A percentile compares a stretch with the other conserved stretches of the same genome.
Conservation (phyloP, 2,113 vertebrate species). For the Datnioides undecimradiatus region DNA sequence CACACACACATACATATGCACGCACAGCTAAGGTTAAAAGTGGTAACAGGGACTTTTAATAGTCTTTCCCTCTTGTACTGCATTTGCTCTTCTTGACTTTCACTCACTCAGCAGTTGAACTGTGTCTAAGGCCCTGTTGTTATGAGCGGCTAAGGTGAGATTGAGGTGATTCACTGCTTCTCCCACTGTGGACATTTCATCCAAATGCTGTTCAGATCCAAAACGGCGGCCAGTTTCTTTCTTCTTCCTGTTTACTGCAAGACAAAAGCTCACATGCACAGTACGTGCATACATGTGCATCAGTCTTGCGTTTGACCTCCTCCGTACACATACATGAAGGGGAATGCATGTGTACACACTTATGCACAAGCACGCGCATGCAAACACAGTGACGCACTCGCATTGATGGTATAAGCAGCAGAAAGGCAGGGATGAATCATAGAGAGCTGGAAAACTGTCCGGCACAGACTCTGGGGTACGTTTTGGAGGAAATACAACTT, state of each 20-base stretch:
- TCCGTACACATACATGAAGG: background rate
- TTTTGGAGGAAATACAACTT: constrained; percentile 37
- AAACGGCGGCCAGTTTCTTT: background rate
- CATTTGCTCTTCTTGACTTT: constrained; percentile 12
- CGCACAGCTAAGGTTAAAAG: background rate
- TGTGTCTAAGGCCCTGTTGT: background rate
- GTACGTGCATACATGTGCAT: constrained; percentile 1
- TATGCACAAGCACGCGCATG: background rate
- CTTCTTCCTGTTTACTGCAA: constrained; percentile 1
- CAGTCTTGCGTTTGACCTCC: background rate
- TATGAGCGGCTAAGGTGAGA: background rate
- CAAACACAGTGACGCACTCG: background rate
- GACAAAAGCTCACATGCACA: background rate
- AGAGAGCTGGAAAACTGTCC: constrained; percentile 41
- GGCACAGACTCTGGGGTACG: constrained; percentile 45
- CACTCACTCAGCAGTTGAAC: background rate
- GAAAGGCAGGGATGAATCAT: constrained; percentile 60
- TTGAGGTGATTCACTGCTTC: constrained; percentile 21
- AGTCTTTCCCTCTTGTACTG: background rate
- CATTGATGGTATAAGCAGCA: constrained; percentile 61
- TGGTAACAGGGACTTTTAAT: background rate
- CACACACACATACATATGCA: no score
- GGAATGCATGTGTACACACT: constrained; percentile 2
- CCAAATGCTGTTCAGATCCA: constrained; percentile 18
- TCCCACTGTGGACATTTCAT: constrained; percentile 30